Percentiles rank a stretch among this genome's conserved stretches.
These are phyloP conservation scores for Prionailurus viverrinus DNA, from an alignment of 2,113 vertebrate species.

Conservation along the genomic window DNA sequence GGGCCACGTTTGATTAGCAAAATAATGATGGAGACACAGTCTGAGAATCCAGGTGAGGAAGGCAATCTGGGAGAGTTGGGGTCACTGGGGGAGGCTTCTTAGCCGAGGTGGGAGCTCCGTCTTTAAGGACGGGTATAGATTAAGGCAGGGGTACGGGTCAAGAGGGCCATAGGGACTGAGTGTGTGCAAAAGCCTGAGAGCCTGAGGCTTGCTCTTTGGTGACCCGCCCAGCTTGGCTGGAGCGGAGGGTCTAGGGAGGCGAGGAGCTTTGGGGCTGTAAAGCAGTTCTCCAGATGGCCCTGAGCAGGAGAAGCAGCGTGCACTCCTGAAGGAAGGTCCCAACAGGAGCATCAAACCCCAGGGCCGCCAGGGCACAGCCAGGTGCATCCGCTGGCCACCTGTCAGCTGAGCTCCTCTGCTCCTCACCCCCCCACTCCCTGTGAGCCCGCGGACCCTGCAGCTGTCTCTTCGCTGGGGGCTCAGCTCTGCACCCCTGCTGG, in stretches of 20 bases:
- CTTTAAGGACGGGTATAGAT: not conserved
- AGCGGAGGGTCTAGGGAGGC: not conserved
- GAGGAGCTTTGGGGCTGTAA: not conserved
- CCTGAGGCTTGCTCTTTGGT: not conserved
- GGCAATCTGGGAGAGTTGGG: not conserved
- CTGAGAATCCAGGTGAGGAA: not conserved
- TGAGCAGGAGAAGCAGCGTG: not conserved
- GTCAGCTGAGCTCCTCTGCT: slow-evolving; percentile 84
- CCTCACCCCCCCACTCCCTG: slow-evolving; percentile 66
- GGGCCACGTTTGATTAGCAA: not conserved
- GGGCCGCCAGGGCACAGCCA: not conserved
- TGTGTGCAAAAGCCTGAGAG: not conserved
- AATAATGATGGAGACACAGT: not conserved
- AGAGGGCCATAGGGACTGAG: not conserved
- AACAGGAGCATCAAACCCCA: slow-evolving; percentile 48
- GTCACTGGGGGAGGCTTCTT: not conserved
- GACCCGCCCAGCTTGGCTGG: not conserved
- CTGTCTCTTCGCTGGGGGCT: slow-evolving; percentile 66
- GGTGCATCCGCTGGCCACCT: slow-evolving; percentile 79
- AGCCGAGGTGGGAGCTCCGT: not conserved
- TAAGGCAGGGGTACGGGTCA: not conserved
- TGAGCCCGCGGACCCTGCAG: slow-evolving; percentile 80
- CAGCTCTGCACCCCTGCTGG: not conserved
- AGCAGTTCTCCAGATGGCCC: slow-evolving; percentile 44
- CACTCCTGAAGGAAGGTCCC: not conserved